Conservation (phyloP, 1,140 invertebrate genomes). For the Rhynchophorus ferrugineus region DNA sequence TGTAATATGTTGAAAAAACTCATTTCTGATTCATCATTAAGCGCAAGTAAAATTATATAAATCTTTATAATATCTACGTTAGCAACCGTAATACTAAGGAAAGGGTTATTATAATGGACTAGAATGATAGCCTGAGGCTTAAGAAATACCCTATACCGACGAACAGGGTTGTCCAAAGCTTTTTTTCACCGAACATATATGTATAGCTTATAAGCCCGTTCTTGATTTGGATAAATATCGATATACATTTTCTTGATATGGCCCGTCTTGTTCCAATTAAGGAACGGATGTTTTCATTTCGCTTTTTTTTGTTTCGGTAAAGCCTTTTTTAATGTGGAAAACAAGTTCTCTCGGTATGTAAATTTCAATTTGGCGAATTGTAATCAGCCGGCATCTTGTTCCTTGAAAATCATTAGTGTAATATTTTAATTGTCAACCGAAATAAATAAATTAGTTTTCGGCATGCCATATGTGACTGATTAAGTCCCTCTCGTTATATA, state of each 20-base stretch:
- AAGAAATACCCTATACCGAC: conserved; percentile 6
- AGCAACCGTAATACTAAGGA: no score
- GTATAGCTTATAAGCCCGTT: background rate
- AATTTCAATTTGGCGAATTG: conserved; percentile 1
- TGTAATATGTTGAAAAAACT: no score
- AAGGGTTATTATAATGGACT: conserved; percentile 10
- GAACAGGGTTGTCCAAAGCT: conserved; percentile 8
- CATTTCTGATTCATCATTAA: background rate
- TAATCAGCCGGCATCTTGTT: background rate
- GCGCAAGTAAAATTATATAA: no score
- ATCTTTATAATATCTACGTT: no score
- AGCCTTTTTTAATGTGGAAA: background rate
- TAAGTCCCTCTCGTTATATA: no score
- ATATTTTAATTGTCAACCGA: background rate
- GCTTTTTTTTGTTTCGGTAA: no score
- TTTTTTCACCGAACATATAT: no score
- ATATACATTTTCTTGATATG: background rate
- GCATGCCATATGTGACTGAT: background rate
- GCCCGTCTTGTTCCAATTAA: background rate
- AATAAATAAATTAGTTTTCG: background rate
- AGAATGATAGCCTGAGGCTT: conserved; percentile 11
- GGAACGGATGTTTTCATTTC: background rate
- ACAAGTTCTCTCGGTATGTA: background rate
- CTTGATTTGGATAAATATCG: background rate
- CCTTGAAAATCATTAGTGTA: background rate